These are phyloP conservation scores for Sardinella longiceps DNA, from an alignment of 2,797 vertebrate species.

Conservation along the genomic window DNA sequence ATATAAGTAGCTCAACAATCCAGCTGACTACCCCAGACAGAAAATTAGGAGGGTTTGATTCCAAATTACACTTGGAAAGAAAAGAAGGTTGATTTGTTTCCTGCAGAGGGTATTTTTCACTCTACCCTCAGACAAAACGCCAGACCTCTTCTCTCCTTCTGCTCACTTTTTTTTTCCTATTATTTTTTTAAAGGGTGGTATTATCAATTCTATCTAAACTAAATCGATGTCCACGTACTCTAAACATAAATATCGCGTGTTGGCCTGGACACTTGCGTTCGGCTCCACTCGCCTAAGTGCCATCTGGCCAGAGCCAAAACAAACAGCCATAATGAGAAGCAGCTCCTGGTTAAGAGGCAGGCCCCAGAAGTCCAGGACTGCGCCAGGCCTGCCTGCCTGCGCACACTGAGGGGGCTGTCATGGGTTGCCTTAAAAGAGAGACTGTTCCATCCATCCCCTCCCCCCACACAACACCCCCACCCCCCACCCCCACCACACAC, in stretches of 20 bases:
- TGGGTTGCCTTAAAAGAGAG: slow-evolving; percentile 69
- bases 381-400: slow-evolving; percentile 49
- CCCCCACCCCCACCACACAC: background rate
- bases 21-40: slow-evolving; percentile 71
- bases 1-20: slow-evolving; percentile 62
- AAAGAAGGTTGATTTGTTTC: slow-evolving; percentile 72
- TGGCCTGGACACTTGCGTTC: slow-evolving; percentile 53
- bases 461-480: slow-evolving; percentile 38
- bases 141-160: slow-evolving; percentile 21
- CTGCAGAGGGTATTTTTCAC: slow-evolving; percentile 56
- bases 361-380: slow-evolving; percentile 50
- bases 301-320: slow-evolving; percentile 74
- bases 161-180: background rate
- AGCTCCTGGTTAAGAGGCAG: slow-evolving; percentile 70
- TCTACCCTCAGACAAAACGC: slow-evolving; percentile 58
- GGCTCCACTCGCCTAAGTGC: slow-evolving; percentile 69
- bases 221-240: slow-evolving; percentile 59
- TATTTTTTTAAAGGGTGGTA: slow-evolving; percentile 56
- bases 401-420: slow-evolving; percentile 75
- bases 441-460: slow-evolving; percentile 64
- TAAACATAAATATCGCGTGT: slow-evolving; percentile 58
- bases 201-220: slow-evolving; percentile 70
- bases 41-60: slow-evolving; percentile 73
- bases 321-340: slow-evolving; percentile 81
- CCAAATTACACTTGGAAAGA: slow-evolving; percentile 73